phyloP scores from a whole-genome alignment of 2,113 vertebrate genomes.

The Catharus bicknelli region DNA sequence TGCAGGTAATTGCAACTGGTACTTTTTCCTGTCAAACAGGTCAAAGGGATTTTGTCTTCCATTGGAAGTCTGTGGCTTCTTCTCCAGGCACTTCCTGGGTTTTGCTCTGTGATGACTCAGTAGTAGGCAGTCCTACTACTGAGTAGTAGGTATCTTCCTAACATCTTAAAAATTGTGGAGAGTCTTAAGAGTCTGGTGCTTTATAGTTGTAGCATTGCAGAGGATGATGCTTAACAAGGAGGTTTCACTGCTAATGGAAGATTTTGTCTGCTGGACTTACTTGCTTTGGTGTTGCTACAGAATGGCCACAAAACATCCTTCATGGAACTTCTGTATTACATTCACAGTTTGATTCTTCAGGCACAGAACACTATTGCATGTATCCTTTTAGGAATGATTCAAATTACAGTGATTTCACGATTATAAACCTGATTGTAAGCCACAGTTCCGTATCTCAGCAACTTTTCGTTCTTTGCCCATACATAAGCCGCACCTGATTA shows the following conservation, averaged over 20 bases:
- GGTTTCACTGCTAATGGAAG: neutral
- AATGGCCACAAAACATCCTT: neutral
- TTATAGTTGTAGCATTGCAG: neutral
- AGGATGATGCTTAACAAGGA: neutral
- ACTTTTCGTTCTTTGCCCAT: no score
- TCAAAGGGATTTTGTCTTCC: neutral
- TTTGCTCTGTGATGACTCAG: neutral
- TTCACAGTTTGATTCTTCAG: neutral
- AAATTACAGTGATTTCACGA: neutral
- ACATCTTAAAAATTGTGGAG: neutral
- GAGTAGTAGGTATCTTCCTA: neutral
- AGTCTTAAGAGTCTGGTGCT: neutral
- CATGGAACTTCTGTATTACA: neutral
- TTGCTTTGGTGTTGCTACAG: neutral
- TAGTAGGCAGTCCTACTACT: neutral
- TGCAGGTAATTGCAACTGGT: neutral
- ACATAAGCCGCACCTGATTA: no score
- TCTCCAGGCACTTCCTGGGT: neutral
- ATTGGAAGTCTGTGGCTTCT: neutral
- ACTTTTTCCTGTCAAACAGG: neutral
- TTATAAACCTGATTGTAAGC: no score
- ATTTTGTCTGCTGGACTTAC: neutral
- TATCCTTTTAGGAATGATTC: neutral
- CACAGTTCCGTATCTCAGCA: no score
- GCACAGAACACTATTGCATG: rapidly evolving